Evolutionary conservation across 1,140 invertebrate genomes (phyloP).

Genomic region (Megalonaias nervosa): DNA sequence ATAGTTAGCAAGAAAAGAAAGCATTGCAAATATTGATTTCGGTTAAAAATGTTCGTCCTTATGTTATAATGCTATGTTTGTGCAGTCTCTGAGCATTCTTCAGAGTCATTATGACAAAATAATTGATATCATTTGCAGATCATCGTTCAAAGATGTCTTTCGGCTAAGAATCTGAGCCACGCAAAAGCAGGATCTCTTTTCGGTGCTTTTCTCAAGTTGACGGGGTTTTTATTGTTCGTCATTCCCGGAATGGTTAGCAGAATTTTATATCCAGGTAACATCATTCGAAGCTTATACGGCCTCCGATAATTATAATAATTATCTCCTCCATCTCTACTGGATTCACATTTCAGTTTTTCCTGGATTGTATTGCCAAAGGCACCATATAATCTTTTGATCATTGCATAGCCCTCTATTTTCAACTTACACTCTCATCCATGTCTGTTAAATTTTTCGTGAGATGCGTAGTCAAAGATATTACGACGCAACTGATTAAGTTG

Average conservation of each 20-base stretch:
- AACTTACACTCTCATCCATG: too few species aligned
- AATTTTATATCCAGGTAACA: constrained; percentile 67
- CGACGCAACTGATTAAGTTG: too few species aligned
- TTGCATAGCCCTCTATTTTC: too few species aligned
- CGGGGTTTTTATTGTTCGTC: constrained; percentile 73
- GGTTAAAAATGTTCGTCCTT: neutral
- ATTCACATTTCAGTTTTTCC: too few species aligned
- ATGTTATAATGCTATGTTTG: neutral
- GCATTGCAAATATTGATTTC: neutral
- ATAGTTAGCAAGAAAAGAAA: neutral
- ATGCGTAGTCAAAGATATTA: too few species aligned
- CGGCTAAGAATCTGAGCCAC: constrained; percentile 73
- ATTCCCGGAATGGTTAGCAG: constrained; percentile 75
- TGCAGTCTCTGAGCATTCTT: neutral
- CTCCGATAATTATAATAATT: too few species aligned
- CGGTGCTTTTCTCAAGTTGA: constrained; percentile 72
- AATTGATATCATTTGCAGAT: constrained; percentile 60
- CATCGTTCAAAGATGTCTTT: constrained; percentile 74
- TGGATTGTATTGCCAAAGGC: too few species aligned
- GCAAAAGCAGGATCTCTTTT: constrained; percentile 73
- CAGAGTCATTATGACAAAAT: neutral
- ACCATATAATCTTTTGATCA: too few species aligned
- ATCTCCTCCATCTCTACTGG: too few species aligned
- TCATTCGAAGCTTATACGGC: too few species aligned
- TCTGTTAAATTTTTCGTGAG: too few species aligned